phyloP scores from a whole-genome alignment of 1,140 invertebrate species.

The Bombus picipes region DNA sequence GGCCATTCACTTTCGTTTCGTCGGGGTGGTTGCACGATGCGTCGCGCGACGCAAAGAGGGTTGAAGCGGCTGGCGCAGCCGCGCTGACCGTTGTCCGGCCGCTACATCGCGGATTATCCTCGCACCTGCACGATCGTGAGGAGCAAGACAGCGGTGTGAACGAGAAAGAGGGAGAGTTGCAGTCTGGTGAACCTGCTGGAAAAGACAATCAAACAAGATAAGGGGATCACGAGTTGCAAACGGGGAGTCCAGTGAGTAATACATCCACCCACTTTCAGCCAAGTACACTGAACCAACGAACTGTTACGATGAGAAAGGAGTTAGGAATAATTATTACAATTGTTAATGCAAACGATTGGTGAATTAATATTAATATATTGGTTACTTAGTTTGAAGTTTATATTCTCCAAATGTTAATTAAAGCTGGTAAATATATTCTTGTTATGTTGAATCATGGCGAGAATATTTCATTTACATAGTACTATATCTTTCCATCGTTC shows the following conservation, averaged over 20 bases:
- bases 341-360: no score
- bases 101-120: conserved; percentile 45
- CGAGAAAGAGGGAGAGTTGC: background rate
- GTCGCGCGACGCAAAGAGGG: conserved; percentile 29
- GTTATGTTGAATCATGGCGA: no score
- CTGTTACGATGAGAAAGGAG: background rate
- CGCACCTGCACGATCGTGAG: conserved; percentile 18
- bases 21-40: conserved; percentile 60
- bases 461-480: no score
- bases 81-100: conserved; percentile 75
- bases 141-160: background rate
- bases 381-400: no score
- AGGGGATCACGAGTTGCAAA: conserved; percentile 62
- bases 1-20: conserved; percentile 64
- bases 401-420: no score
- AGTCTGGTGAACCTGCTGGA: background rate
- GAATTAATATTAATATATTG: no score
- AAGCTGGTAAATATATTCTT: no score
- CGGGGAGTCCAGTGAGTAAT: conserved; percentile 62
- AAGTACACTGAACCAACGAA: background rate
- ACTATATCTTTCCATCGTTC: background rate
- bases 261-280: background rate
- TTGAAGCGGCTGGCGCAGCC: conserved; percentile 66
- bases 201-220: conserved; percentile 50
- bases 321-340: no score